Conservation (phyloP, 1,140 invertebrate species). For the Gryllus bimaculatus region DNA sequence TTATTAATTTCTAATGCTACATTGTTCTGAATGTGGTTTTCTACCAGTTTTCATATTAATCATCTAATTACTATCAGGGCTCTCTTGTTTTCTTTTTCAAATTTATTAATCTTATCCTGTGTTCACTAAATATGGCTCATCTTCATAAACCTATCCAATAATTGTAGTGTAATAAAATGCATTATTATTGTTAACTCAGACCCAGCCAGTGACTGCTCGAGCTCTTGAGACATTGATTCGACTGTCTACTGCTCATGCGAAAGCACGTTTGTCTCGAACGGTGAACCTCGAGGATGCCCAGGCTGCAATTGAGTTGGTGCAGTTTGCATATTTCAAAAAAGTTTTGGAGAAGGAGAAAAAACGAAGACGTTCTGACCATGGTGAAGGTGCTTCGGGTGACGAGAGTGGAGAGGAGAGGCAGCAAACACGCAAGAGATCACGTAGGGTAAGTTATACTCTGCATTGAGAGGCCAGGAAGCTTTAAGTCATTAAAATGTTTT, state of each 20-base stretch:
- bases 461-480: neutral
- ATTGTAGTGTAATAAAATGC: no score
- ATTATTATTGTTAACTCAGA: conserved; percentile 42
- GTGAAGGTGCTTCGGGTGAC: conserved; percentile 24
- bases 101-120: no score
- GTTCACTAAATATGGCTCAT: no score
- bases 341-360: conserved; percentile 30
- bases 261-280: conserved; percentile 76
- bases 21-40: no score
- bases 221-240: conserved; percentile 96
- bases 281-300: conserved; percentile 78
- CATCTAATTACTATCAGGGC: no score
- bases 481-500: neutral
- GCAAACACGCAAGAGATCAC: conserved; percentile 30
- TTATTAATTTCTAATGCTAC: no score
- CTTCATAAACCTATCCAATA: no score
- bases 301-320: conserved; percentile 90
- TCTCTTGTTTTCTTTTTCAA: no score
- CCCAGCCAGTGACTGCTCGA: conserved; percentile 96
- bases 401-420: conserved; percentile 16
- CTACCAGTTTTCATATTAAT: no score
- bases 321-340: conserved; percentile 96
- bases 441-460: neutral
- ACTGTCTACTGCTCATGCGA: conserved; percentile 95
- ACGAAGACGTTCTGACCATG: conserved; percentile 31